phyloP scores from a whole-genome alignment of 2,797 vertebrate species.

The Darevskia mixta region DNA sequence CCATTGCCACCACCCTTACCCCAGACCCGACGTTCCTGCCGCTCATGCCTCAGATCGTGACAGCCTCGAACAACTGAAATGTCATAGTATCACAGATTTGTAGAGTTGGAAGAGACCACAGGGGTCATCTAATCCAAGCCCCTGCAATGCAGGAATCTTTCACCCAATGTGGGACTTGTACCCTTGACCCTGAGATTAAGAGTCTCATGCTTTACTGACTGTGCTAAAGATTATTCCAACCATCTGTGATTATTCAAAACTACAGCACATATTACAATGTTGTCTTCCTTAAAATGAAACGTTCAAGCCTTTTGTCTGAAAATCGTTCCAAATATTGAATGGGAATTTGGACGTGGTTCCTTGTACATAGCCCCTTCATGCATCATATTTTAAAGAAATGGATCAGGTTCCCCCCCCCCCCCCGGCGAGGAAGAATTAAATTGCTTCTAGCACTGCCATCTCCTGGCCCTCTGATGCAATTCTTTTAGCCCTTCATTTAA shows the following conservation, averaged over 20 bases:
- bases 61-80: too few species aligned
- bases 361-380: background rate
- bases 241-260: background rate
- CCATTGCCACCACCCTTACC: too few species aligned
- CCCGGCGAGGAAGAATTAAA: fast-evolving
- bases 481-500: background rate
- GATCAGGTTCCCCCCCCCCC: fast-evolving
- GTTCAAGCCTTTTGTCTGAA: constrained; percentile 27
- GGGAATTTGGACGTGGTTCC: background rate
- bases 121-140: too few species aligned
- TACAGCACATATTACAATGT: background rate
- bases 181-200: too few species aligned
- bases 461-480: constrained; percentile 39
- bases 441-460: constrained; percentile 40
- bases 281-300: constrained; percentile 1
- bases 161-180: too few species aligned
- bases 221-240: too few species aligned
- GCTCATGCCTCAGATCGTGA: too few species aligned
- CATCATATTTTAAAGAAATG: background rate
- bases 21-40: too few species aligned
- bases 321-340: constrained; percentile 30
- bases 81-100: too few species aligned
- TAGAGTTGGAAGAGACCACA: too few species aligned
- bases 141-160: too few species aligned
- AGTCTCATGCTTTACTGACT: too few species aligned